Evolutionary conservation across 2,888 invertebrate genomes (phyloP), one percentile per base, ranked within the genome.

Genomic region (Rhorus exstirpatorius): DNA sequence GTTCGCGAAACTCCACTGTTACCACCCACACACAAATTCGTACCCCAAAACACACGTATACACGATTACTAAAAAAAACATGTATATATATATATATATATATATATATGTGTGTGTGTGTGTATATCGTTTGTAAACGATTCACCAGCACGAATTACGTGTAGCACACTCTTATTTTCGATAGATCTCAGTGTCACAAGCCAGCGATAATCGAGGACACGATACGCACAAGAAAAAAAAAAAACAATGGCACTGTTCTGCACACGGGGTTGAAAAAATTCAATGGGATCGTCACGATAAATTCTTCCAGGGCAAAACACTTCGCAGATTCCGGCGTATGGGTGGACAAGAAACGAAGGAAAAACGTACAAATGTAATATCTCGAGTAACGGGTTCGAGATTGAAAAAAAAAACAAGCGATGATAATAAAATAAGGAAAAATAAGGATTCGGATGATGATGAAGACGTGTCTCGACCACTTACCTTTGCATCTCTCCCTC

Each of bases 401-500:
- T 17, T 0, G 17, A 38, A 19, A 19, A 60, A 60, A 70, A 38
- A 68, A 53, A 68, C 35, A 58, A 61, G 21, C 31, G 60, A 31
- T 31, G 61, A 70, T 31, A 53, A 75, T 49, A 58, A 68, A 72
- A 58, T 31, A 46, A 49, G 17, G 19, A 61, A 67, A 72, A 53
- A 14, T 26, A 51, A 58, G 38, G 24, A 63, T 67, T 55, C 58
- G 24, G 38, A 35, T 70, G 79, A 76, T 51, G 65, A 75, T 60
- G 63, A 77, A 58, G 68, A n/a, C 8, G 41, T 38, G 41, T 74
- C 67, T 67, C 68, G 81, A 84, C 79, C 79, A 88, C 91, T 90
- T 90, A 92, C 92, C 92, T 92, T 86, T 86, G 83, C 91, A 91
- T 92, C 78, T 81, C 88, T 87, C 79, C 77, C 77, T n/a, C n/a